A percentile compares a stretch with the other conserved stretches of the same genome.
These are phyloP conservation scores for Microplitis demolitor DNA, from an alignment of 1,140 invertebrate genomes.

Conservation along the genomic window DNA sequence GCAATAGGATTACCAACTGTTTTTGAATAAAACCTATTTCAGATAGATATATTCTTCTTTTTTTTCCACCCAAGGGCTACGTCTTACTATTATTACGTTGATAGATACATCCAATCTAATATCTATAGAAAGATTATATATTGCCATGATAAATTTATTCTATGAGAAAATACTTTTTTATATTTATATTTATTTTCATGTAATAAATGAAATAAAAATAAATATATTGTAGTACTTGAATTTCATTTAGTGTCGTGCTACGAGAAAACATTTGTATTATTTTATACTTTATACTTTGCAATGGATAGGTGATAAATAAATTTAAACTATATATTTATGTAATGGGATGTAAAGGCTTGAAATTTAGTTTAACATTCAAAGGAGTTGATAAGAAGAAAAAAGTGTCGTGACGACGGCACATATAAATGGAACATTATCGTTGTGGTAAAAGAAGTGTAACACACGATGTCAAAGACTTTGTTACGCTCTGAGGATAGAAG, in stretches of 20 bases:
- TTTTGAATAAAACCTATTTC: not conserved
- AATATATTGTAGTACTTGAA: too few species aligned
- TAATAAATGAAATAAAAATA: too few species aligned
- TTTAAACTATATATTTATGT: not conserved
- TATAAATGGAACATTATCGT: constrained; percentile 32
- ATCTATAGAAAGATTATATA: too few species aligned
- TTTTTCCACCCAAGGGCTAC: not conserved
- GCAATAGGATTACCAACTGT: constrained; percentile 1
- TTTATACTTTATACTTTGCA: too few species aligned
- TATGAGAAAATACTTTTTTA: not conserved
- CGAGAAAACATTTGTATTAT: too few species aligned
- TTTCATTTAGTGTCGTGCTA: too few species aligned
- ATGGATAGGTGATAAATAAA: not conserved
- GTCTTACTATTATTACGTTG: not conserved
- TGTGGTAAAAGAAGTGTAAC: not conserved
- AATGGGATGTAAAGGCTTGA: not conserved
- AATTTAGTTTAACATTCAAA: not conserved
- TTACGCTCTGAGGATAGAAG: constrained; percentile 6
- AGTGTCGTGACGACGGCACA: constrained; percentile 21
- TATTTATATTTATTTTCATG: not conserved
- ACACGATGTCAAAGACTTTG: constrained; percentile 10
- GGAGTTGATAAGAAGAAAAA: not conserved
- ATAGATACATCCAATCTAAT: too few species aligned
- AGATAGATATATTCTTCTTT: not conserved
- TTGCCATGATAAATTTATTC: not conserved